Base-by-base conservation (phyloP, 2,888 invertebrate species). In the Dioctria rufipes region DNA sequence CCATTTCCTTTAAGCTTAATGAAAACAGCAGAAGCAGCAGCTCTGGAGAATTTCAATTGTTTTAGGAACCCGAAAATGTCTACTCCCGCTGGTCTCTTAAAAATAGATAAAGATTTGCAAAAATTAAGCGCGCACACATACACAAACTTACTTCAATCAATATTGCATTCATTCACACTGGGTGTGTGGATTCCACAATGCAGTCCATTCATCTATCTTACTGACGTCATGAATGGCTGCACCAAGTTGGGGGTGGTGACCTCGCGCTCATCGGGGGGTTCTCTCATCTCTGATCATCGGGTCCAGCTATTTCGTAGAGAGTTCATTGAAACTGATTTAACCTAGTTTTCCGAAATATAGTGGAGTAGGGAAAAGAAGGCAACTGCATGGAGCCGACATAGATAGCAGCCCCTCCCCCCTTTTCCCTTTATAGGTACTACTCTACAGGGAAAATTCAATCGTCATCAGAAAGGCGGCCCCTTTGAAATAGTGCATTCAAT, bases 241-340 rank as follows among this genome's bases (percentile, higher is more conserved):
- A 25, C 8, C 46, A 11, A 46, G 69, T 49, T 37, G 37, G 37
- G 69, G 69, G 69, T 69, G 43, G 11, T n/a, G 11, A 8, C 58
- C 73, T 5, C 4, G 39, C 9, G 11, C 42, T 66, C 13, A 11
- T n/a, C 66, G 43, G 13, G 43, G 8, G 4, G 3, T 2, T 5
- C 42, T n/a, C 13, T 4, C 13, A 5, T n/a, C 66, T 8, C 66
- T 8, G 40, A 13, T n/a, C 66, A 40, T 4, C 25, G n/a, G 11
- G 42, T 9, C 42, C 54, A 54, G 58, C 54, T 58, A 11, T 9
- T 25, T 25, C 25, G 25, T 25, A 25, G 9, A n/a, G 73, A 54
- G 73, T 73, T 73, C 73, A 73, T 54, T 73, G 58, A 73, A 73
- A 73, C 73, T 37, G 11, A 42, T 54, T 54, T 73, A 58, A 73